Evolutionary conservation across 2,113 vertebrate genomes (phyloP), one percentile per base, ranked within the genome.

Genomic region (Aspidoscelis tigris): DNA sequence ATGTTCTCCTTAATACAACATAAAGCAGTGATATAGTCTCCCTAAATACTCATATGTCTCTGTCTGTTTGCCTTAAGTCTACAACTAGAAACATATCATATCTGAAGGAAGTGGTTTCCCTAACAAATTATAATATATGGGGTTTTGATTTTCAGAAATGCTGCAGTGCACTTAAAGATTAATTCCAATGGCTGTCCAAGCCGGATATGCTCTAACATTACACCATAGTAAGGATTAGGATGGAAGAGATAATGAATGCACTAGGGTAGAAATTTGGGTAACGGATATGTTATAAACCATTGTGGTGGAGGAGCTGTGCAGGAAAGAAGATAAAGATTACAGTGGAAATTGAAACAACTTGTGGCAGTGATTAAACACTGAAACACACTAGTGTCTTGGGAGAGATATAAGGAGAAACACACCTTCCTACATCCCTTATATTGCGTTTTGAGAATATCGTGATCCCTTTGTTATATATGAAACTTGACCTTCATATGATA

Each of bases 111-210:
- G 77, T 76, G 76, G 21, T 92, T 91, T 90, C 82, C 77, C 61
- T 88, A 77, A 71, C 50, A 43, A 86, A 87, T 76, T 50, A 68
- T 89, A 89, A 86, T 55, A 0, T 72, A 90, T 0, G 12, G 5
- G 14, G 14, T 14, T 88, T 89, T 87, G 82, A 47, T 89, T 95
- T 91, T 88, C 71, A 91, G 86, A 82, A 93, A 92, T 89, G 76
- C 1, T 64, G 39, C 58, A 80, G 6, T 87, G 85, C 73, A 84
- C 2, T 90, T 82, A 74, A 88, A 26, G 21, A 71, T 89, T 87
- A 84, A 71, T 58, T 89, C 90, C 78, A 84, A 88, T 41, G 78
- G n/a, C 2, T 83, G 8, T 20, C 22, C 78, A 64, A 80, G 77
- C 80, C 64, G 39, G 88, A 72, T 86, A 84, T 88, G 7, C 16